Conservation (phyloP, 2,797 vertebrate species). For the Sebastes miniatus region DNA sequence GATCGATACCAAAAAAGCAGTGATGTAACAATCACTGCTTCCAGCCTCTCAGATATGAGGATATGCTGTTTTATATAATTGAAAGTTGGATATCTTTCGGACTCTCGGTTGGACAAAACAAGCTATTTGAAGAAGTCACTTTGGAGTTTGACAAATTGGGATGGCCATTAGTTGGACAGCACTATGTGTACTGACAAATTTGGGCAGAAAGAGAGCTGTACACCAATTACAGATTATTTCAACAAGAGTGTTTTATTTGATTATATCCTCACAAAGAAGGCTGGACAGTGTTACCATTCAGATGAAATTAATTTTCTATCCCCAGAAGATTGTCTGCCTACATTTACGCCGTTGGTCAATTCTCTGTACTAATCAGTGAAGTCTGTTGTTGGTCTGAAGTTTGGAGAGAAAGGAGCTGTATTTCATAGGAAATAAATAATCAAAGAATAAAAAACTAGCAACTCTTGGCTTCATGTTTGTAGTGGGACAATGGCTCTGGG, state of each 20-base stretch:
- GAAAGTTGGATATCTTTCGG: background rate
- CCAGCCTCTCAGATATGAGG: background rate
- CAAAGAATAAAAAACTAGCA: background rate
- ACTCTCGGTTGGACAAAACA: background rate
- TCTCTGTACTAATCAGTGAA: conserved; percentile 9
- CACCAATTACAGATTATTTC: background rate
- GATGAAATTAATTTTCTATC: background rate
- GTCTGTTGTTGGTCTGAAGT: background rate
- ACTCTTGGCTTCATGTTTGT: conserved; percentile 14
- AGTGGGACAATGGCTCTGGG: background rate
- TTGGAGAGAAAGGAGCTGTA: background rate
- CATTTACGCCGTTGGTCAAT: background rate
- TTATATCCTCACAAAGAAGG: background rate
- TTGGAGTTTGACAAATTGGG: background rate
- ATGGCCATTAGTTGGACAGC: background rate
- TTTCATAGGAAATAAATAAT: background rate
- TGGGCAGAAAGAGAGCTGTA: background rate
- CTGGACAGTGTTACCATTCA: background rate
- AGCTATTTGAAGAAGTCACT: background rate
- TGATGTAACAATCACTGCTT: background rate
- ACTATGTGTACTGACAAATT: background rate
- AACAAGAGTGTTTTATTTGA: background rate
- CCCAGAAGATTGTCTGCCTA: background rate
- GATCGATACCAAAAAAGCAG: background rate
- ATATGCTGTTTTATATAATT: background rate